Evolutionary conservation across 2,113 vertebrate genomes (phyloP), one percentile per base, ranked within the genome.

Genomic region (Phainopepla nitens): DNA sequence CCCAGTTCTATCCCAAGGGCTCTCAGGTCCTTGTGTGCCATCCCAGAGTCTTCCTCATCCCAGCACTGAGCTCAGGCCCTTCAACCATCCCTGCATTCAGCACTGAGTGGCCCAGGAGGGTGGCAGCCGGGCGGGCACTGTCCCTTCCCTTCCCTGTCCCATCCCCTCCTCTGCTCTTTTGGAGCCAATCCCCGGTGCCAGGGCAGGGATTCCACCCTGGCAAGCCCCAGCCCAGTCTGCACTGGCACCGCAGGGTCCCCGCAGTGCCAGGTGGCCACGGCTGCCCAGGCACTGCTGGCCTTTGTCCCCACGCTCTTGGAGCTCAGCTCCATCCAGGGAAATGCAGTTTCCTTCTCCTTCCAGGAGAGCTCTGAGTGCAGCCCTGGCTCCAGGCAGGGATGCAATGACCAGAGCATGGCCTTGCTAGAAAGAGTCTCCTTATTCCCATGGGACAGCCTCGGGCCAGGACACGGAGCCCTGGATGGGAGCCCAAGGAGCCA

Each of bases 401-500:
- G 45, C 29, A 39, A 36, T 89, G 94, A 79, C 78, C 87, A 76
- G 73, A 87, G 85, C 53, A 4, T 0, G 28, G 41, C 71, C 92
- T 93, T 90, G 86, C 86, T 96, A 44, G 94, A 89, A 87, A 28
- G 85, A 41, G 8, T 15, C 89, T 89, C 78, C 27, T 45, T 62
- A 0, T 66, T 27, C 44, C 71, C 83, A 25, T 17, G 86, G 84
- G 71, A 5, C 14, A 13, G 79, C 12, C 64, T 61, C 45, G 0
- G 27, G 94, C 89, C 94, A 84, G 81, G 58, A 68, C 72, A 70
- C 6, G 1, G 47, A 60, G 91, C 68, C 90, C 86, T 89, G 96
- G 93, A 77, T 25, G n/a, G 90, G 85, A 71, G 93, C 94, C 92
- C 70, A 11, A 69, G 82, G 87, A 93, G 92, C 19, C 94, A 90